Conservation (phyloP, 92 coral and sea anemone genomes). For the Nematostella vectensis region DNA sequence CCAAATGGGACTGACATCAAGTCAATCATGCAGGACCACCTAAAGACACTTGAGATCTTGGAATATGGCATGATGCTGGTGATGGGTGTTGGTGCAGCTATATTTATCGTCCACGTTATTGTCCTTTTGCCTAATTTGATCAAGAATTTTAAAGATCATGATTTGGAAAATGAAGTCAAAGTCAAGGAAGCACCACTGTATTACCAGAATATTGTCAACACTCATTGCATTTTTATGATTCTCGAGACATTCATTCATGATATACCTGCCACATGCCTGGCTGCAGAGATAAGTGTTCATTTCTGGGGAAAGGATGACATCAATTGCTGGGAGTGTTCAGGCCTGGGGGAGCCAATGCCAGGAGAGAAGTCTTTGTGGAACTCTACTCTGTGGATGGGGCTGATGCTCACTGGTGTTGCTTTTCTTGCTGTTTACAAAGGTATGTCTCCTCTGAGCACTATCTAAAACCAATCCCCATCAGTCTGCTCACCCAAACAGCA, state of each 20-base stretch:
- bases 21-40: conserved; percentile 33
- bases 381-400: conserved; percentile 60
- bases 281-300: conserved; percentile 52
- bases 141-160: conserved; percentile 53
- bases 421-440: conserved; percentile 68
- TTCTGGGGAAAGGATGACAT: conserved; percentile 55
- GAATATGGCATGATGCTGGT: conserved; percentile 58
- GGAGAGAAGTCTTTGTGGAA: conserved; percentile 50
- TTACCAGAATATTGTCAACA: conserved; percentile 54
- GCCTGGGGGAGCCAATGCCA: conserved; percentile 26
- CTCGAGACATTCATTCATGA: conserved; percentile 72
- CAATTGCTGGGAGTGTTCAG: conserved; percentile 79
- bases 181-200: conserved; percentile 42
- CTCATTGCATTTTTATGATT: conserved; percentile 66
- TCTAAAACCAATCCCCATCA: too few species aligned
- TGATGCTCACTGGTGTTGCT: conserved; percentile 61
- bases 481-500: too few species aligned
- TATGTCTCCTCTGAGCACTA: conserved; percentile 6
- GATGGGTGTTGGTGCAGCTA: conserved; percentile 40
- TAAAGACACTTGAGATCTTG: conserved; percentile 37
- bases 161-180: conserved; percentile 50
- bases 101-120: conserved; percentile 63
- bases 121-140: conserved; percentile 59
- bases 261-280: conserved; percentile 66
- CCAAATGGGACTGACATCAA: conserved; percentile 22